Evolutionary conservation across 2,888 invertebrate genomes (phyloP).

Genomic region (Sisyra nigra): DNA sequence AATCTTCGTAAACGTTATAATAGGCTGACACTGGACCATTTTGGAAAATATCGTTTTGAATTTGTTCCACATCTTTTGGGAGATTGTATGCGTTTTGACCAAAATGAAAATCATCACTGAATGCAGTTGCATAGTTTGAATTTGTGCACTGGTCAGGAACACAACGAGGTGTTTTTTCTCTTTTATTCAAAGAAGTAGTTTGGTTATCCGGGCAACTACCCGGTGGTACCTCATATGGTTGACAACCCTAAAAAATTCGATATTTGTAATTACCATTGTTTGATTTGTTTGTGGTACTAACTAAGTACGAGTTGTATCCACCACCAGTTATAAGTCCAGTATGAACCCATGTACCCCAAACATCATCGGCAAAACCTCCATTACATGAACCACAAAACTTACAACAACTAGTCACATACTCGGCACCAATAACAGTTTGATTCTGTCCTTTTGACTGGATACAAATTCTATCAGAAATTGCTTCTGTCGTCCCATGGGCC

Average conservation of each 20-base stretch:
- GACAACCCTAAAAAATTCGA: slow-evolving; percentile 46
- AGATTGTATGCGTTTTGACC: slow-evolving; percentile 51
- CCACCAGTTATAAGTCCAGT: slow-evolving; percentile 83
- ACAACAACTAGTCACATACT: slow-evolving; percentile 74
- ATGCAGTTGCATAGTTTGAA: slow-evolving; percentile 46
- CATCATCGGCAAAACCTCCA: slow-evolving; percentile 68
- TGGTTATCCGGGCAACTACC: slow-evolving; percentile 87
- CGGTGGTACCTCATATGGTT: slow-evolving; percentile 68
- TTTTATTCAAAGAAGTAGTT: slow-evolving; percentile 50
- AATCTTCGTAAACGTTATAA: slow-evolving; percentile 75
- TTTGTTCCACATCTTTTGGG: slow-evolving; percentile 41
- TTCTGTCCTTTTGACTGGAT: slow-evolving; percentile 53
- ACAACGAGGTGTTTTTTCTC: slow-evolving; percentile 55
- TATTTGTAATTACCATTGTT: too few relatives aligned
- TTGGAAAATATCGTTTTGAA: slow-evolving; percentile 65
- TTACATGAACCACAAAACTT: slow-evolving; percentile 65
- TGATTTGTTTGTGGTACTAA: too few relatives aligned
- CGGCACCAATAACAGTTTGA: slow-evolving; percentile 65
- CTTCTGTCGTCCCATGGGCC: too few relatives aligned
- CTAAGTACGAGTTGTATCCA: slow-evolving; percentile 50
- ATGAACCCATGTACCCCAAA: slow-evolving; percentile 78
- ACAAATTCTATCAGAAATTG: too few relatives aligned
- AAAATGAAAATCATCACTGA: slow-evolving; percentile 57
- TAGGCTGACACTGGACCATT: slow-evolving; percentile 85
- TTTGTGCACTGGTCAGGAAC: slow-evolving; percentile 56